Evolutionary conservation across 2,888 invertebrate genomes (phyloP).

Genomic region (Caenorhabditis angaria): DNA sequence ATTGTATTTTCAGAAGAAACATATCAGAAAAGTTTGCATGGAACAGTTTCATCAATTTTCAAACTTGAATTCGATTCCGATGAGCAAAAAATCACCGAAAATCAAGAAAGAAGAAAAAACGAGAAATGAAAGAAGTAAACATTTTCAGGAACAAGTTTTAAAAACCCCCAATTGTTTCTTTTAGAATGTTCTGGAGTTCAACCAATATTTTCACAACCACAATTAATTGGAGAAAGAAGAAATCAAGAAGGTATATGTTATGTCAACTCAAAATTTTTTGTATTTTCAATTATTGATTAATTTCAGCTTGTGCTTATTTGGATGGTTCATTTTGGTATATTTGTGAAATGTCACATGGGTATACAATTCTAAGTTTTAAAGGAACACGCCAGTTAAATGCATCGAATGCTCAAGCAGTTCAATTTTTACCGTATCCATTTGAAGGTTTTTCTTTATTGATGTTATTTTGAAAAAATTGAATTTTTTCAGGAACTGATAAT

Average conservation of each 20-base stretch:
- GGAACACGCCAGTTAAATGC: conserved; percentile 34
- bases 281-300: neutral
- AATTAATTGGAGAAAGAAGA: conserved; percentile 31
- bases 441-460: conserved; percentile 15
- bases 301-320: conserved; percentile 32
- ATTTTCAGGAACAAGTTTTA: neutral
- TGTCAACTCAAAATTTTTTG: neutral
- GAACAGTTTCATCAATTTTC: conserved; percentile 33
- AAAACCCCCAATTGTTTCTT: conserved; percentile 15
- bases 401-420: conserved; percentile 33
- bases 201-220: conserved; percentile 24
- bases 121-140: neutral
- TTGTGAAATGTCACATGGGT: conserved; percentile 50
- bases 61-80: conserved; percentile 13
- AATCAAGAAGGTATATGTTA: conserved; percentile 19
- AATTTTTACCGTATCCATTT: conserved; percentile 47
- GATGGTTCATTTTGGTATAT: conserved; percentile 48
- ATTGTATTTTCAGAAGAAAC: conserved; percentile 27
- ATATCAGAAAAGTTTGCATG: conserved; percentile 42
- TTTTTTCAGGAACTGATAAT: conserved; percentile 42
- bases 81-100: neutral
- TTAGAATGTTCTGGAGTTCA: conserved; percentile 36
- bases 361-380: conserved; percentile 46
- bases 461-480: neutral
- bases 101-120: conserved; percentile 2